These are phyloP conservation scores for Ascidia mentula DNA, from an alignment of 23 tunicate genomes.

Conservation along the genomic window DNA sequence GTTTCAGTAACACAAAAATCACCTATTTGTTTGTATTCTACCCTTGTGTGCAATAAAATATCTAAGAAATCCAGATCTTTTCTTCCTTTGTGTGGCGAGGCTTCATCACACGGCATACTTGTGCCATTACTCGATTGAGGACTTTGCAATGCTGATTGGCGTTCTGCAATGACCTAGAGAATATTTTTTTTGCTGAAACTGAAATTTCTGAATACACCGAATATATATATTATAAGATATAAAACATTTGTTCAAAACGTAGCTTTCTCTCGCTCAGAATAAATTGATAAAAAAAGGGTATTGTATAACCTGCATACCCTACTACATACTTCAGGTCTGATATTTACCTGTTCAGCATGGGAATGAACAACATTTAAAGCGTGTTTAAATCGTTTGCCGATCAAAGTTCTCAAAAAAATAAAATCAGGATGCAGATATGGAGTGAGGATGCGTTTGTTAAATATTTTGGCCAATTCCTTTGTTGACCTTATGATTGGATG, in stretches of 20 bases:
- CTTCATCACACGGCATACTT: neutral
- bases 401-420: neutral
- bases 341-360: neutral
- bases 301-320: no score
- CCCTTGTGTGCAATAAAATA: neutral
- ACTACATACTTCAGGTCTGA: no score
- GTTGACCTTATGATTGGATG: conserved; percentile 12
- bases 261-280: no score
- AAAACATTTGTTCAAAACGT: no score
- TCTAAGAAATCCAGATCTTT: neutral
- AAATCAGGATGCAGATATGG: conserved; percentile 21
- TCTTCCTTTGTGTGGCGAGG: neutral
- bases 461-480: neutral
- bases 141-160: neutral
- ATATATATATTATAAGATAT: no score
- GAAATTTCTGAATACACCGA: no score
- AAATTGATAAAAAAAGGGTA: no score
- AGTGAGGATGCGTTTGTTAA: conserved; percentile 12
- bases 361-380: neutral
- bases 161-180: neutral
- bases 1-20: no score
- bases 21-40: no score
- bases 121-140: neutral
- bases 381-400: neutral
- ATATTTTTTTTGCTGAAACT: no score